A percentile compares a stretch with the other conserved stretches of the same genome.
phyloP scores from a whole-genome alignment of 2,888 invertebrate species.

The Philhelius pedissequus region DNA sequence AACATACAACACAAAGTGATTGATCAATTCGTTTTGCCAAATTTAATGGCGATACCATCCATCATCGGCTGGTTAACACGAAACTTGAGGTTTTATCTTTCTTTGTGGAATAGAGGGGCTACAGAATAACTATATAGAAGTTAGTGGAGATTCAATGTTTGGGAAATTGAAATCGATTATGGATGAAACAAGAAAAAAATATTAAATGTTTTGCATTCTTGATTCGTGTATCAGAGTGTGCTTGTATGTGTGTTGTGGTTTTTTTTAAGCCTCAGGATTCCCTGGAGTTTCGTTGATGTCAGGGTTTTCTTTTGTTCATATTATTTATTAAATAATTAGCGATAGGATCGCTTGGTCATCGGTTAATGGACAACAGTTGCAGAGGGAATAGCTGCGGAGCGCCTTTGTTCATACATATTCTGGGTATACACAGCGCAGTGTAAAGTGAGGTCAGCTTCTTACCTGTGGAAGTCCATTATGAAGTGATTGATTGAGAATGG shows the following conservation, averaged over 20 bases:
- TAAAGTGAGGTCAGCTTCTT: slow-evolving; percentile 29
- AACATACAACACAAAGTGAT: slow-evolving; percentile 45
- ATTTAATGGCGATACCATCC: slow-evolving; percentile 65
- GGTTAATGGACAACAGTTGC: not conserved
- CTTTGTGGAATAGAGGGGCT: not conserved
- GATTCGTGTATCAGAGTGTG: no score
- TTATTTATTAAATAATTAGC: slow-evolving; percentile 41
- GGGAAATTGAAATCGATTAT: slow-evolving; percentile 50
- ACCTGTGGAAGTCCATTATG: slow-evolving; percentile 31
- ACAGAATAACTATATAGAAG: not conserved
- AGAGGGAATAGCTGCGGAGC: not conserved
- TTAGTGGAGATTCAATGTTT: not conserved
- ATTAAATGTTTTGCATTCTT: slow-evolving; percentile 34
- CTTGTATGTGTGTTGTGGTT: slow-evolving; percentile 6
- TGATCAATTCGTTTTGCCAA: slow-evolving; percentile 69
- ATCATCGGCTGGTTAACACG: slow-evolving; percentile 57
- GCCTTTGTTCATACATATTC: not conserved
- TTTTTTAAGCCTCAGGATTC: slow-evolving; percentile 4
- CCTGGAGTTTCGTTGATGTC: slow-evolving; percentile 30
- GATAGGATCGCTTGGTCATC: slow-evolving; percentile 30
- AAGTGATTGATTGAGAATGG: slow-evolving; percentile 45
- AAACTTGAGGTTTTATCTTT: not conserved
- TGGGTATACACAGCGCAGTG: no score
- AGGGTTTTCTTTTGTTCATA: slow-evolving; percentile 10
- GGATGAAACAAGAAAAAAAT: not conserved